A percentile compares a stretch with the other conserved stretches of the same genome.
Evolutionary conservation across 2,113 vertebrate species (phyloP).

Genomic region (Xiphorhynchus elegans): DNA sequence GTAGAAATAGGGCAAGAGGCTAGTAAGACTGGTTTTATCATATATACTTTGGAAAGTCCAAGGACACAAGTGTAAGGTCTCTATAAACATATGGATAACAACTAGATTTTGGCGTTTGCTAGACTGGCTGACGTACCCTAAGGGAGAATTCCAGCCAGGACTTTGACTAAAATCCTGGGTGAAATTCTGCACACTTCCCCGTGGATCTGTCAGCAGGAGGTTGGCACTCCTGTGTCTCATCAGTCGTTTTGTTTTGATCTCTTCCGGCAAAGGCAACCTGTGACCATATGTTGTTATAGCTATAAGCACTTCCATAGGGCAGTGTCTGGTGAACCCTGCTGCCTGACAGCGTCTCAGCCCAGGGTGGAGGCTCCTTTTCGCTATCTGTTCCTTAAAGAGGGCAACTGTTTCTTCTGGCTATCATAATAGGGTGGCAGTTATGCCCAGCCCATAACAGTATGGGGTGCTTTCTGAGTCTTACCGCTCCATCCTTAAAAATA

Average conservation of each 20-base stretch:
- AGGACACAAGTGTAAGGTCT: background rate
- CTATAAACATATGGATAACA: background rate
- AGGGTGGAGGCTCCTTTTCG: conserved; percentile 23
- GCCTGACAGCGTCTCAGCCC: background rate
- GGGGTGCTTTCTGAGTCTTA: background rate
- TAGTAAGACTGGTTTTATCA: background rate
- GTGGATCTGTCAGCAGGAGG: background rate
- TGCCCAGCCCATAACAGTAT: background rate
- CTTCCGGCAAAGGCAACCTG: conserved; percentile 1
- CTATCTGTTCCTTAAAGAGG: conserved; percentile 37
- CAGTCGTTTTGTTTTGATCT: background rate
- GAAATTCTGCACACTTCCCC: background rate
- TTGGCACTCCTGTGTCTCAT: background rate
- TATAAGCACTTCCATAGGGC: background rate
- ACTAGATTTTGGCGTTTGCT: background rate
- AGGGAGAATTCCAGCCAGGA: background rate
- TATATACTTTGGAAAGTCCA: background rate
- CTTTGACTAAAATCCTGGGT: background rate
- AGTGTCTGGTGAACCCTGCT: background rate
- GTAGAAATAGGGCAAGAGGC: conserved; percentile 30
- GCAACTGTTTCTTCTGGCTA: conserved; percentile 62
- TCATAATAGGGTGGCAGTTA: conserved; percentile 18
- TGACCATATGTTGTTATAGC: background rate
- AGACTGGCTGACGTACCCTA: background rate
- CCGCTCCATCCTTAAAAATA: conserved; percentile 28